These are phyloP conservation scores for Callaeas wilsoni DNA, from an alignment of 2,113 vertebrate species.

Conservation along the genomic window DNA sequence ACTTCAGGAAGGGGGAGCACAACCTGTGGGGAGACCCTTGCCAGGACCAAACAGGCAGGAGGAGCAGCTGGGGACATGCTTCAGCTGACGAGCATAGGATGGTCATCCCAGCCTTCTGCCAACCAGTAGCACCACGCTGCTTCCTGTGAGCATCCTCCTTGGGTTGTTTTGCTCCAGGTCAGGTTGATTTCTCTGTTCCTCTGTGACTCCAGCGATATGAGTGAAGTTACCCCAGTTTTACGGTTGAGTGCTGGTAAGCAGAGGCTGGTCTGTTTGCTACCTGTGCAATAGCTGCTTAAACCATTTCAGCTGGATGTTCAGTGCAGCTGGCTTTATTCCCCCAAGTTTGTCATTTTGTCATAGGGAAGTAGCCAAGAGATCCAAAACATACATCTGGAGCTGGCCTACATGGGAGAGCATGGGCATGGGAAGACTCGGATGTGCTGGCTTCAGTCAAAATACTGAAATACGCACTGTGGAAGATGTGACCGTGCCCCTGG, in stretches of 20 bases:
- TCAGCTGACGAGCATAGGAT: neutral
- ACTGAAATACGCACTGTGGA: rapidly evolving
- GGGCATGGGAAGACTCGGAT: neutral
- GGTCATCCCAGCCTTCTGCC: neutral
- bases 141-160: neutral
- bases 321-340: neutral
- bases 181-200: neutral
- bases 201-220: neutral
- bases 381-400: neutral
- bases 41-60: rapidly evolving
- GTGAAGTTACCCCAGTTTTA: neutral
- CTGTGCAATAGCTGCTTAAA: neutral
- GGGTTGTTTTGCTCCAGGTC: neutral
- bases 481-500: rapidly evolving
- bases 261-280: neutral
- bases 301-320: neutral
- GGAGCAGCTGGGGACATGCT: neutral
- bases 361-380: neutral
- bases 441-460: neutral
- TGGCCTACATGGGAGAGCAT: neutral
- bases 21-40: neutral
- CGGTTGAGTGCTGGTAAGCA: rapidly evolving
- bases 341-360: neutral
- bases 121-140: neutral
- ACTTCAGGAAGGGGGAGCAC: neutral